Evolutionary conservation across 2,113 vertebrate genomes (phyloP), one percentile per base, ranked within the genome.

Genomic region (Orycteropus afer): DNA sequence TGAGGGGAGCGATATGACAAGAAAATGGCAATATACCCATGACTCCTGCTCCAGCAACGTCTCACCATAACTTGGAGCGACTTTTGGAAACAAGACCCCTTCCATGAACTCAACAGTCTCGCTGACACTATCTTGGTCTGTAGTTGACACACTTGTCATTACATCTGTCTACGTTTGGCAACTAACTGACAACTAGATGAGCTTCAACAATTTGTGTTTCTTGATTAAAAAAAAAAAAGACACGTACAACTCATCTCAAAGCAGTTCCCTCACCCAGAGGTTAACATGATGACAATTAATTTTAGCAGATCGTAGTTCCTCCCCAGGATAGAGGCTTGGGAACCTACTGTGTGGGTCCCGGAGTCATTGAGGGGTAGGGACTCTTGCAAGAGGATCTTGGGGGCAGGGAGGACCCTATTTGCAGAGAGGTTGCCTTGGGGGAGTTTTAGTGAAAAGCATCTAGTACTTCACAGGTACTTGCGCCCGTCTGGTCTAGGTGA

Each of bases 151-250:
- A 34, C 34, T 13, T 67, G 83, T 32, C 27, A 3, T 18, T 2
- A 6, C 4, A 0, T 25, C 4, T 14, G 51, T 11, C 57, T 45
- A 17, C 3, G 0, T n/a, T 1, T 5, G 9, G 47, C 45, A 61
- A 29, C 55, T 59, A 32, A 1, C 77, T 2, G 37, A 76, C 25
- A 27, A 67, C 57, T 40, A 34, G 23, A 3, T 10, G 51, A 34
- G 14, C 77, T 40, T 47, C 7, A 61, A 82, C 25, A 1, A 47
- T 69, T 37, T 15, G 53, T 63, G 53, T 34, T 65, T 78, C 37
- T 87, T 86, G 23, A 17, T 69, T 67, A 7, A 40, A 88, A 74
- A 34, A 79, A 5, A 67, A 73, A 55, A 83, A 61, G n/a, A 40
- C 82, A 17, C 57, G 65, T 25, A 55, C 0, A 20, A 23, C 29